Base-by-base conservation (phyloP, 2,888 invertebrate species). In the Galerucella pusilla region DNA sequence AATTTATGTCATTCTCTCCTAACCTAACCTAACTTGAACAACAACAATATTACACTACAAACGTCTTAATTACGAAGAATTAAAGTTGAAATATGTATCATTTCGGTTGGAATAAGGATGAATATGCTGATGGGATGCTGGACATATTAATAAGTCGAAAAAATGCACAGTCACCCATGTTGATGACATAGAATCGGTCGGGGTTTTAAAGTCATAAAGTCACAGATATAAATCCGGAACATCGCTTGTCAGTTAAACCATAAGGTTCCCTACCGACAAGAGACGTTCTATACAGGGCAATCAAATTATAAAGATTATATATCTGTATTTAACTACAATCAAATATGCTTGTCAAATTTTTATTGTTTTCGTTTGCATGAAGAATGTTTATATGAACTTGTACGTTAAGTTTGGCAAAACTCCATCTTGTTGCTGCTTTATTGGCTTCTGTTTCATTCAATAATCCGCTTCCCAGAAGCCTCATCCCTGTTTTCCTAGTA, bases 91-190 rank as follows among this genome's bases (percentile, higher is more conserved):
- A 68, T 60, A 68, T 68, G 46, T 64, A 71, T 59, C 71, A 80
- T 77, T 82, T 68, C 35, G 59, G n/a, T 60, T 60, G 60, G 46
- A 81, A 81, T 74, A 80, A 79, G 77, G 75, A 80, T 80, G 80
- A 67, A 77, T 71, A 20, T 20, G 79, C 81, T 80, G 83, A 82
- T 83, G 83, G 83, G 83, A 83, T 82, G 80, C 80, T 78, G 78
- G 83, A 84, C 84, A 81, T 84, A 83, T 85, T 84, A 85, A 85
- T 83, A 84, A 85, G 82, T 77, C 77, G 65, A 75, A 81, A 20
- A 85, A 85, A 77, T 78, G 85, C 85, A 77, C 72, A 79, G 82
- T 86, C 86, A 87, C 83, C 80, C 83, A 82, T 80, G 82, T 86
- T 86, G 86, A 86, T 87, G 86, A 85, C 84, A 85, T 81, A 80